Conservation (phyloP, 2,113 vertebrate genomes). For the Erinaceus europaeus region DNA sequence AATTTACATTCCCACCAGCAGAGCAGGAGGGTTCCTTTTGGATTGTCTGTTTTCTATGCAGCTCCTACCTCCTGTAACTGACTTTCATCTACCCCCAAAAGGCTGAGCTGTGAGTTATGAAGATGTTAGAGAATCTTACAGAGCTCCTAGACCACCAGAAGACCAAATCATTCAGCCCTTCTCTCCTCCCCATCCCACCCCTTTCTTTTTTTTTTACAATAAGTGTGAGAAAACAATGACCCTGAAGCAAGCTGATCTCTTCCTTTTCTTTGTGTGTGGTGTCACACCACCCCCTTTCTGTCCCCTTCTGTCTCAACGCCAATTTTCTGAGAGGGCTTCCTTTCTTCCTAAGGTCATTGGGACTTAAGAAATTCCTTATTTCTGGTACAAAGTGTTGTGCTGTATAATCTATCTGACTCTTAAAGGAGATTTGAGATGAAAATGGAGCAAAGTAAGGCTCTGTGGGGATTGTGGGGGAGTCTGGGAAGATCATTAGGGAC, state of each 20-base stretch:
- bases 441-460: neutral
- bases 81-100: no score
- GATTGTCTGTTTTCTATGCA: no score
- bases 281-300: neutral
- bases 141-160: no score
- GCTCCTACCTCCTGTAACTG: no score
- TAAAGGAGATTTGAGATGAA: neutral
- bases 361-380: neutral
- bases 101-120: no score
- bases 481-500: neutral
- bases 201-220: no score
- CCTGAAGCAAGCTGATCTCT: neutral
- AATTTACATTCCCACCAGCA: no score
- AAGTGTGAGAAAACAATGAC: fast-evolving
- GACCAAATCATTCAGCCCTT: no score
- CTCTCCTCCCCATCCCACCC: no score
- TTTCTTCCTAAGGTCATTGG: neutral
- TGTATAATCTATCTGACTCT: neutral
- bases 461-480: neutral
- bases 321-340: neutral
- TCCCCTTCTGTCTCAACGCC: neutral
- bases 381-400: neutral
- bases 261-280: neutral
- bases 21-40: no score
- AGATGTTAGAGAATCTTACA: no score